Base-by-base conservation (phyloP, 2,888 invertebrate species). In the Pteria penguin region DNA sequence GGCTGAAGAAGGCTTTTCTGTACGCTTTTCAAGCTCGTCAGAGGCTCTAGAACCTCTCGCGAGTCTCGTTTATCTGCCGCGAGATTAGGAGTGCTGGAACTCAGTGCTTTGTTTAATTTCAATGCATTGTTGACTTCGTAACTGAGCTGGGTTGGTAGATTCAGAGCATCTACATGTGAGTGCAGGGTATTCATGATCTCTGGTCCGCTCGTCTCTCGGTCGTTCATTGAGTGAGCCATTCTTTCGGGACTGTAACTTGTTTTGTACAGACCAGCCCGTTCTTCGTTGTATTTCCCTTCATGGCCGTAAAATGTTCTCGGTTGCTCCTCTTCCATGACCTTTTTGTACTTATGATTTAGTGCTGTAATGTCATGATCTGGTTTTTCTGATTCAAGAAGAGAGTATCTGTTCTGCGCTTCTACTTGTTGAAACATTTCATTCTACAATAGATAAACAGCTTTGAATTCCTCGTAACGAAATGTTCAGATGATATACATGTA, bases 211-310 rank as follows among this genome's bases (percentile, higher is more conserved):
- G 78, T 78, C 55, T 87, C 84, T 31, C 79, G 69, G 3, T 84
- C 78, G 74, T 87, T 89, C 90, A 91, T 87, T 18, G 84, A 82
- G 66, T 87, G 76, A 11, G 86, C 83, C 32, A 91, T 82, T 14
- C 80, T 76, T 61, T 90, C 86, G 0, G 91, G 91, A 60, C 86
- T 83, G 79, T 91, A 91, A 74, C 84, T 87, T 1, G 91, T 91
- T 79, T 86, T 85, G 81, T 91, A 91, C 74, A 91, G 75, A 1
- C 90, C 91, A 14, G 90, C 87, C 61, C 91, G 72, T 72, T 91
- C 91, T 71, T 89, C 88, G 65, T 89, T 88, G 80, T 86, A 91
- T 71, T 84, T 83, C 8, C 91, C 89, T 65, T 91, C 91, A 69
- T 91, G 91, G 4, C 83, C 82, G 79, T 91, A 91, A 81, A 91